A percentile compares a stretch with the other conserved stretches of the same genome.
phyloP scores from a whole-genome alignment of 2,888 invertebrate genomes.

The Mimachlamys varia region DNA sequence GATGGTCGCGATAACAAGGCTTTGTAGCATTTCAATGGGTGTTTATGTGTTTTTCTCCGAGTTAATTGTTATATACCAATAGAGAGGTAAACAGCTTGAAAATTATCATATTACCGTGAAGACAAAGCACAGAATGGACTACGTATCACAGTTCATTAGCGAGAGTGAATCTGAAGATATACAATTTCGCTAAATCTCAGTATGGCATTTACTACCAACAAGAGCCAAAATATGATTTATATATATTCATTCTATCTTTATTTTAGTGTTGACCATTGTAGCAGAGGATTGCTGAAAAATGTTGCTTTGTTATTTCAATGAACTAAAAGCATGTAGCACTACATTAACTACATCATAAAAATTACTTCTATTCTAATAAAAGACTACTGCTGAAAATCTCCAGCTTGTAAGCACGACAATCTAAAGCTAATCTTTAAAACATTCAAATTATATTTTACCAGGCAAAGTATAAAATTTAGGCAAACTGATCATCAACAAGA shows the following conservation, averaged over 20 bases:
- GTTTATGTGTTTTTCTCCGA: conserved; percentile 21
- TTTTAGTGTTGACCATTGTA: not conserved
- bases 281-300: not conserved
- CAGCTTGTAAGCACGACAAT: not conserved
- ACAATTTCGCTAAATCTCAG: not conserved
- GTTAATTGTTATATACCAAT: conserved; percentile 17
- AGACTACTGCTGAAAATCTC: not conserved
- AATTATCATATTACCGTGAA: not conserved
- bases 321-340: not conserved
- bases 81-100: conserved; percentile 23
- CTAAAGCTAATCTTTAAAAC: not conserved
- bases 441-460: not conserved
- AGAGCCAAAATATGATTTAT: not conserved
- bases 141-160: not conserved
- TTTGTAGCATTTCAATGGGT: conserved; percentile 4
- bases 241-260: not conserved
- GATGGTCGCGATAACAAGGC: not conserved
- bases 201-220: not conserved
- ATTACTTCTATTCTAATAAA: not conserved
- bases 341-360: not conserved
- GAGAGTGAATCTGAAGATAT: not conserved
- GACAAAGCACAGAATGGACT: not conserved
- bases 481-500: not conserved
- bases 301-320: not conserved
- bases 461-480: not conserved